Evolutionary conservation across 1,140 invertebrate genomes (phyloP).

Genomic region (Magallana ariakensis): DNA sequence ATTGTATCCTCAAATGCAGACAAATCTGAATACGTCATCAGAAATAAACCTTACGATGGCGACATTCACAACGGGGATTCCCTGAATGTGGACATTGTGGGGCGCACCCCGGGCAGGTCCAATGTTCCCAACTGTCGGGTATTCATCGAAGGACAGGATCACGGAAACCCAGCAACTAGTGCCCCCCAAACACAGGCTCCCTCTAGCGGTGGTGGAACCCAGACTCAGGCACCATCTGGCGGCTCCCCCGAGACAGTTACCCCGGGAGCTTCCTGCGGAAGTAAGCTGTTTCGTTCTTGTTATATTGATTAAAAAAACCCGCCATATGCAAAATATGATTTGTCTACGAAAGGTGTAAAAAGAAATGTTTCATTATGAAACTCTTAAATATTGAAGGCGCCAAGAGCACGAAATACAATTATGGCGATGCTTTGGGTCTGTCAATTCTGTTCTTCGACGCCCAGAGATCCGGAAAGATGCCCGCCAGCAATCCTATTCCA

Average conservation of each 20-base stretch:
- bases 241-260: neutral
- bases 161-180: neutral
- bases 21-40: conserved; percentile 32
- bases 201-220: neutral
- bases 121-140: conserved; percentile 13
- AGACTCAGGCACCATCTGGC: neutral
- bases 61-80: neutral
- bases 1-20: neutral
- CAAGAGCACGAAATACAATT: conserved; percentile 78
- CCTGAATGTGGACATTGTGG: conserved; percentile 30
- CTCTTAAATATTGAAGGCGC: neutral
- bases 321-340: neutral
- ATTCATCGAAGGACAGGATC: conserved; percentile 25
- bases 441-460: conserved; percentile 85
- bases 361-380: too few species aligned
- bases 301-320: too few species aligned
- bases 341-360: too few species aligned
- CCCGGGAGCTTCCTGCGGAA: neutral
- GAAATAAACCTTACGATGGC: conserved; percentile 38
- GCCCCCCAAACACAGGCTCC: neutral
- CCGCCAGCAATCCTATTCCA: conserved; percentile 81
- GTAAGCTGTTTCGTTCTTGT: neutral
- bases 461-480: conserved; percentile 84
- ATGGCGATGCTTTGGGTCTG: conserved; percentile 80
- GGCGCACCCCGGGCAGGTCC: neutral